These are phyloP conservation scores for Sphaerophoria taeniata DNA, from an alignment of 2,888 invertebrate species.

Conservation along the genomic window DNA sequence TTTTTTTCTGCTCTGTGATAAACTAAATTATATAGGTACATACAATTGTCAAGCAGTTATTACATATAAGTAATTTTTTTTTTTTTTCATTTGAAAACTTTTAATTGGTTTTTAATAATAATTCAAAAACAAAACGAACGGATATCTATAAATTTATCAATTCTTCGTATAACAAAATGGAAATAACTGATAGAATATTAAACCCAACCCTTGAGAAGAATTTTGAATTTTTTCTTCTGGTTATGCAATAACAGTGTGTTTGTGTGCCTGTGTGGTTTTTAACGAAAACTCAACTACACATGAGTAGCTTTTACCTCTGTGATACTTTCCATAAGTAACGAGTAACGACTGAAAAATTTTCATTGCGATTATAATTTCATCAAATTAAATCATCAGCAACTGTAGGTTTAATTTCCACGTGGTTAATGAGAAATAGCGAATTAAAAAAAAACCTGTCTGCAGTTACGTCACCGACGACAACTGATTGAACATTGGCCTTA, in stretches of 20 bases:
- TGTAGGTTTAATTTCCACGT: slow-evolving; percentile 52
- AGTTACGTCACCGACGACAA: slow-evolving; percentile 58
- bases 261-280: slow-evolving; percentile 23
- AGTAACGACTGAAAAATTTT: neutral
- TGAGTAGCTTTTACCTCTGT: neutral
- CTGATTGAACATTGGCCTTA: slow-evolving; percentile 34
- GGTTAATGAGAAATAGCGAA: slow-evolving; percentile 25
- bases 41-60: slow-evolving; percentile 4
- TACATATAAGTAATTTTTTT: neutral
- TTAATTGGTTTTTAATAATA: slow-evolving; percentile 21
- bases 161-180: neutral
- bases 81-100: slow-evolving; percentile 17
- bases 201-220: neutral
- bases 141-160: neutral
- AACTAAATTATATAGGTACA: slow-evolving; percentile 72
- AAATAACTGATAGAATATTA: neutral
- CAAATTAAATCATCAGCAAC: slow-evolving; percentile 11
- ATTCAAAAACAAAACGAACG: neutral
- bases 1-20: slow-evolving; percentile 81
- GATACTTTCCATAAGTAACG: slow-evolving; percentile 12
- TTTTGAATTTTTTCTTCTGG: slow-evolving; percentile 30
- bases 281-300: slow-evolving; percentile 11
- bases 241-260: slow-evolving; percentile 54
- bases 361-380: slow-evolving; percentile 18
- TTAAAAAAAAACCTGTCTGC: slow-evolving; percentile 16